phyloP scores from a whole-genome alignment of 2,113 vertebrate species.

The Typhlomys cinereus region DNA sequence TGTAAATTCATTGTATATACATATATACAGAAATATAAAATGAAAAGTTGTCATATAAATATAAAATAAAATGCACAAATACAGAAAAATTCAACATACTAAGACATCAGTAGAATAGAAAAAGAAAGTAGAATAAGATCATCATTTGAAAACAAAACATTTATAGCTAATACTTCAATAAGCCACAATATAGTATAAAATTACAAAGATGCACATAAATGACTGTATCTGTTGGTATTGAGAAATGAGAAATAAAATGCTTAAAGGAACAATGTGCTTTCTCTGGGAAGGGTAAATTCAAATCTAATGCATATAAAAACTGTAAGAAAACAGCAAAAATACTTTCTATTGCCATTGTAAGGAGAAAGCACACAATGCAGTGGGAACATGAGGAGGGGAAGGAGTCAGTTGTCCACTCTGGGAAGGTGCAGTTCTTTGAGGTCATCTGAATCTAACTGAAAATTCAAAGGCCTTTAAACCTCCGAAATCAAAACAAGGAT shows the following conservation, averaged over 20 bases:
- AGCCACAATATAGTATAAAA: conserved; percentile 25
- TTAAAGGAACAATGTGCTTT: not conserved
- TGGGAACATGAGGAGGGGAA: not conserved
- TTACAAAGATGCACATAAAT: not conserved
- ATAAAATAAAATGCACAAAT: not conserved
- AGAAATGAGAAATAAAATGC: not conserved
- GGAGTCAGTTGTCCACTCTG: not conserved
- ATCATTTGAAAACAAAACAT: no score
- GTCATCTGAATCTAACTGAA: not conserved
- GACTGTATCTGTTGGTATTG: not conserved
- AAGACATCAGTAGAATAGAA: conserved; percentile 7
- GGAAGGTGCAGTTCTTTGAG: not conserved
- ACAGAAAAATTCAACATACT: not conserved
- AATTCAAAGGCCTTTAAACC: conserved; percentile 20
- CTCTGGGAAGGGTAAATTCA: not conserved
- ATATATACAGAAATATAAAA: no score
- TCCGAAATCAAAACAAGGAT: not conserved
- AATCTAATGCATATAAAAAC: not conserved
- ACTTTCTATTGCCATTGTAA: not conserved
- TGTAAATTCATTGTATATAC: no score
- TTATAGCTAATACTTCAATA: not conserved
- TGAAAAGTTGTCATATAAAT: no score
- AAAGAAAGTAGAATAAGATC: not conserved
- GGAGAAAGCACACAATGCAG: not conserved
- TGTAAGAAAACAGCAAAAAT: not conserved